Base-by-base conservation (phyloP, 2,888 invertebrate genomes). In the Drosophila aldrichi region DNA sequence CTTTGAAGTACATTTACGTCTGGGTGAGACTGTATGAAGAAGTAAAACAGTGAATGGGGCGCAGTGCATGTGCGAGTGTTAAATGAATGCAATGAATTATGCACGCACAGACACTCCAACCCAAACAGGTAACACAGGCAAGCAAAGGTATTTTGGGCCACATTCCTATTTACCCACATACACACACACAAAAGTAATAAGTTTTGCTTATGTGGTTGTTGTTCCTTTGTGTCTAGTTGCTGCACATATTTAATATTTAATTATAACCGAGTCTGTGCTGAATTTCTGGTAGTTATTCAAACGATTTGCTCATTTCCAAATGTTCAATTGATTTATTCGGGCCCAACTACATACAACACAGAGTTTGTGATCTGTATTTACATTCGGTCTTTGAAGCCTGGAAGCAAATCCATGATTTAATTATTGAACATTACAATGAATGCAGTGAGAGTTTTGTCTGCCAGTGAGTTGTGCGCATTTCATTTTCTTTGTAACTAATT, bases 31-130 rank as follows among this genome's bases (percentile, higher is more conserved):
- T 70, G 65, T 64, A 81, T 67, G 67, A 80, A 82, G 70, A 60
- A 59, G 69, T 54, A 61, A 76, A 62, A 56, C 36, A 68, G 62
- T 62, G 54, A 66, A 46, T 58, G 67, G 48, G 54, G 63, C 38
- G 41, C 32, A 44, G 46, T 51, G 66, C 60, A 65, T 52, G 64
- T 41, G 87, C 60, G 87, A 76, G 89, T 85, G 88, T 82, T 90
- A 86, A 86, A 82, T 89, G 83, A 88, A 88, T 82, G 85, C 85
- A 82, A 85, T 85, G 86, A 86, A 86, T 86, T 75, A 89, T 90
- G 82, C 67, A 71, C 54, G 44, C 40, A 36, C 56, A 44, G 49
- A 48, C 14, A 48, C 40, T 56, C 18, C 36, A 44, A 58, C 12
- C 36, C 55, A 61, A 48, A 60, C 71, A 88, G 87, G 83, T 79